A percentile compares a stretch with the other conserved stretches of the same genome.
Conservation (phyloP, 2,888 invertebrate genomes). For the Nymphalis urticae region DNA sequence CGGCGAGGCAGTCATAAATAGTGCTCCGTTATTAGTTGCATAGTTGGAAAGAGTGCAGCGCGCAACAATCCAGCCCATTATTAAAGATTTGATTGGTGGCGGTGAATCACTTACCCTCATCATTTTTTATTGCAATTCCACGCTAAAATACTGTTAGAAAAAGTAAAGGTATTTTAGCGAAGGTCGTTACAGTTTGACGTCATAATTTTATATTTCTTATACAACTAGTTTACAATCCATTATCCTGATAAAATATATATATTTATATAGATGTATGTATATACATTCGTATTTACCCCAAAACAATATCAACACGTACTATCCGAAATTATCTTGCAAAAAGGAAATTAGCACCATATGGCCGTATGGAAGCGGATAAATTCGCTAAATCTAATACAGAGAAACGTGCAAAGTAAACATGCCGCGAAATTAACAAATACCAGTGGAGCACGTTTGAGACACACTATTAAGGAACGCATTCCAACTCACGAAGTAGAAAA, state of each 20-base stretch:
- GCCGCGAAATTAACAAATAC: constrained; percentile 66
- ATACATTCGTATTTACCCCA: background rate
- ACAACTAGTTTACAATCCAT: background rate
- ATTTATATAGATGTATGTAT: background rate
- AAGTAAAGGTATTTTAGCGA: background rate
- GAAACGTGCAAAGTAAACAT: constrained; percentile 59
- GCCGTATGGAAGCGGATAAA: constrained; percentile 55
- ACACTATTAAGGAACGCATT: constrained; percentile 38
- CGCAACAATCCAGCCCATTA: constrained; percentile 44
- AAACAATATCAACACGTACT: constrained; percentile 11
- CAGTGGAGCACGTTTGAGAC: constrained; percentile 40
- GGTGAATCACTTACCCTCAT: constrained; percentile 25
- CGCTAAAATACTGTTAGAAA: background rate
- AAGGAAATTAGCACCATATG: constrained; percentile 46
- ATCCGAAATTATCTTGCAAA: constrained; percentile 18
- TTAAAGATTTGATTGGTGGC: constrained; percentile 43
- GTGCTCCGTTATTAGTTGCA: constrained; percentile 66
- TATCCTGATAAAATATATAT: no score
- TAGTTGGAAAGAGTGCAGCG: constrained; percentile 65
- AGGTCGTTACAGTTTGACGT: background rate
- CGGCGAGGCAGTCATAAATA: constrained; percentile 63
- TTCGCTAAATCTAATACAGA: constrained; percentile 66
- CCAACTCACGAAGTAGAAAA: constrained; percentile 36
- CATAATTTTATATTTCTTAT: background rate
- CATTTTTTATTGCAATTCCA: constrained; percentile 22